Base-by-base conservation (phyloP, 1,140 invertebrate genomes). In the Aphelinus certus region DNA sequence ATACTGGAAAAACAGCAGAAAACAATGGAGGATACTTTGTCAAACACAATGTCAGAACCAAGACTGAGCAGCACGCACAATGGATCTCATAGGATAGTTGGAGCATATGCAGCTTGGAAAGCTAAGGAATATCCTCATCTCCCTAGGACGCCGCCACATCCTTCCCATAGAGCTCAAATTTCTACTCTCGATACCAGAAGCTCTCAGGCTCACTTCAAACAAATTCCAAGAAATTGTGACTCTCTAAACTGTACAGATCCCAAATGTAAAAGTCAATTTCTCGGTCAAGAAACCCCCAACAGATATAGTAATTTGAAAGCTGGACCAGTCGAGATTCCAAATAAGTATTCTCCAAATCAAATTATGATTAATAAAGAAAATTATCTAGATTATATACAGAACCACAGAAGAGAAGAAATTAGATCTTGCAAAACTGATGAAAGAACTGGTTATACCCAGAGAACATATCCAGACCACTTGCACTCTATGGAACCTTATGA, bases 21-120 rank as follows among this genome's bases (percentile, higher is more conserved):
- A 47, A 10, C 46, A 51, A 61, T 57, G 1, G 42, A 79, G 42
- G 9, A 67, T 61, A n/a, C 26, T 48, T 7, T 42, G n/a, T n/a
- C 53, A 3, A 9, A 58, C 53, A 64, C 64, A 45, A 43, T 58
- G 10, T 1, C 62, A 9, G 51, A 55, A 43, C 48, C 49, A 72
- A 71, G 10, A 26, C 56, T 45, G 3, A 46, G 0, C 57, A 61
- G 4, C 47, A 75, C 1, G 7, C 46, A 1, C 45, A 46, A 69
- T 64, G 1, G 47, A 5, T 10, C 1, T 51, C 7, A 43, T 26
- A 57, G 46, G 78, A 67, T 3, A 70, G 62, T 55, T 73, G 77
- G 79, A 60, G 81, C 83, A 1, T 85, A 84, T 57, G 79, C 83
- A 26, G 69, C 79, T 5, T 85, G 84, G 84, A 84, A 75, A 64